Base-by-base conservation (phyloP, 2,113 vertebrate genomes). In the Rhinolophus sinicus region DNA sequence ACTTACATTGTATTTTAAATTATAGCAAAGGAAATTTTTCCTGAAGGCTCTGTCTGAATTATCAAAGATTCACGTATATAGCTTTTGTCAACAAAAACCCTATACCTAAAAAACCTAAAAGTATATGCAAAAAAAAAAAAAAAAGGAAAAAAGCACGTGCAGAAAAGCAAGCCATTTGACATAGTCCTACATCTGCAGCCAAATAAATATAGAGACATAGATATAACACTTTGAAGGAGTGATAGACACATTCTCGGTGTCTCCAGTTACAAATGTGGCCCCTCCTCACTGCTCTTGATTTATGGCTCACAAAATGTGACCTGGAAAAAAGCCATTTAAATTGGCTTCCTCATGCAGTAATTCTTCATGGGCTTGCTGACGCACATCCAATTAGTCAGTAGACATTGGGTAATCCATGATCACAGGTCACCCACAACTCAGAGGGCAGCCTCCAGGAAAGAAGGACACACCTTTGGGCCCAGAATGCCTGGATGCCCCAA, bases 1-100 rank as follows among this genome's bases (percentile, higher is more conserved):
- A 82, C 21, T 89, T 82, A 76, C 8, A 58, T 50, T 50, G 77
- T 83, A 86, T 92, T 70, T 76, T 1, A 47, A 89, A 93, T 50
- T 76, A 84, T 35, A 8, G 2, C 30, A 67, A 47, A 13, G 35
- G 22, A 84, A 44, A n/a, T 44, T 78, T 82, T 96, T 92, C 52
- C 80, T 65, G 30, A 50, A 60, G 60, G 10, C 19, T 65, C 62
- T 84, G 4, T 83, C 54, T 69, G 28, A 94, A 90, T 87, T 90
- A 75, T 35, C 56, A 81, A 94, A 90, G 65, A 84, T 56, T 94
- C 33, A 13, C 40, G 70, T 64, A 21, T 58, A 47, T 69, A 58
- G 13, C 33, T 69, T 86, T 69, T 86, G 69, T 94, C 72, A 87
- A 22, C 62, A 81, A 96, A 95, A 83, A 28, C 3, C 7, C 28